Evolutionary conservation across 2,797 vertebrate species (phyloP).

Genomic region (Takifugu rubripes): DNA sequence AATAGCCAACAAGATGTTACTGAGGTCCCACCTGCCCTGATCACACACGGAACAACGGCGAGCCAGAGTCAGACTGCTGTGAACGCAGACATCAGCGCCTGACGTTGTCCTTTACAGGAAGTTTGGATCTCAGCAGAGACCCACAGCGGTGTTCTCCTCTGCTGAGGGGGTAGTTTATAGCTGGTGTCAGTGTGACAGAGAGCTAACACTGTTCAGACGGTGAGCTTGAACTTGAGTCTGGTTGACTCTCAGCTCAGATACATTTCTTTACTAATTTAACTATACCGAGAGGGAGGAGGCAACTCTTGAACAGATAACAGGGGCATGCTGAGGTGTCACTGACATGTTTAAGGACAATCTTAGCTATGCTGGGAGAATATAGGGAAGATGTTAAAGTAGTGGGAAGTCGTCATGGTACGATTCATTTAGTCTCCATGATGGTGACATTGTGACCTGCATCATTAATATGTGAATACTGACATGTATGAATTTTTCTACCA

Average conservation of each 20-base stretch:
- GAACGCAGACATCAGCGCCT: slow-evolving; percentile 87
- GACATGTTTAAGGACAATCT: slow-evolving; percentile 7
- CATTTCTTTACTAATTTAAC: slow-evolving; percentile 1
- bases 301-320: not conserved
- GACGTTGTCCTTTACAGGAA: slow-evolving; percentile 34
- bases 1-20: slow-evolving; percentile 82
- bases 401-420: not conserved
- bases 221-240: not conserved
- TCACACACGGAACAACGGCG: slow-evolving; percentile 82
- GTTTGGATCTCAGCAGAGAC: not conserved
- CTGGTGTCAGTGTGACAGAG: slow-evolving; percentile 6
- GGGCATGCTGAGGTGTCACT: no score
- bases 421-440: not conserved
- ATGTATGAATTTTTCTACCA: slow-evolving; percentile 35
- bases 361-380: not conserved
- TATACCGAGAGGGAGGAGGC: not conserved
- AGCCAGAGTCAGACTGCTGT: slow-evolving; percentile 82
- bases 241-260: slow-evolving; percentile 12
- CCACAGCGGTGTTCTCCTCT: slow-evolving; percentile 7
- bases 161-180: slow-evolving; percentile 1
- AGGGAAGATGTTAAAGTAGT: slow-evolving; percentile 1
- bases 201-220: slow-evolving; percentile 5
- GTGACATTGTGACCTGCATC: slow-evolving; percentile 6
- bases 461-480: slow-evolving; percentile 33
- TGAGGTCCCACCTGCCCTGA: slow-evolving; percentile 70